Conservation (phyloP, 2,797 vertebrate species). For the Huso huso region DNA sequence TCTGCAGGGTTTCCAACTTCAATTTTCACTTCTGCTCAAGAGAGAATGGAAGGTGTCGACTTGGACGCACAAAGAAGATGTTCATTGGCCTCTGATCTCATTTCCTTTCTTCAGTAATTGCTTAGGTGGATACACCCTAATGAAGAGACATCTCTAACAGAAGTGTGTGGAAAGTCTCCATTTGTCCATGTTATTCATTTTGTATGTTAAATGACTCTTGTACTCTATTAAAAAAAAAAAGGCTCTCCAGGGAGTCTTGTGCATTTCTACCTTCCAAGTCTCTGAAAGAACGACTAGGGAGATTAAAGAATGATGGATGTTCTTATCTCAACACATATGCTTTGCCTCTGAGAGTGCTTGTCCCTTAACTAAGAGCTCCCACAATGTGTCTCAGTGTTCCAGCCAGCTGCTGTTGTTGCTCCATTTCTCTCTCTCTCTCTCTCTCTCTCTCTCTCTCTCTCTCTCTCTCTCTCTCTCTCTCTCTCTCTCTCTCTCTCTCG, state of each 20-base stretch:
- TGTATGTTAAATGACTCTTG: not conserved
- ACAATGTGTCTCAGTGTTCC: too few relatives aligned
- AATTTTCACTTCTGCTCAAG: too few relatives aligned
- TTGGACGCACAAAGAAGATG: too few relatives aligned
- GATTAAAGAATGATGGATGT: not conserved
- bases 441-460: too few relatives aligned
- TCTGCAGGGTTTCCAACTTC: too few relatives aligned
- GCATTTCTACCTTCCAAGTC: not conserved
- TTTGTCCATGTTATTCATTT: not conserved
- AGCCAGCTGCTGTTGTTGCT: too few relatives aligned
- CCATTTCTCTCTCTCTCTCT: too few relatives aligned
- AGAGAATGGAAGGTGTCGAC: too few relatives aligned
- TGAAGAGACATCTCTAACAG: conserved; percentile 1
- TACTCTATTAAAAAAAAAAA: not conserved
- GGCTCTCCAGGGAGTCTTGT: not conserved
- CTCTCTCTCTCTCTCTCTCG: too few relatives aligned
- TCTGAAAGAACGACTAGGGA: not conserved
- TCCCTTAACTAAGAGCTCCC: not conserved
- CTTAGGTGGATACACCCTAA: conserved; percentile 7
- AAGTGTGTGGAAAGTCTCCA: not conserved
- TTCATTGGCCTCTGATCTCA: too few relatives aligned
- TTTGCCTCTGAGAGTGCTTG: not conserved
- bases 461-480: too few relatives aligned
- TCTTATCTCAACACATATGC: not conserved
- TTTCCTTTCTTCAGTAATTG: not conserved